Base-by-base conservation (phyloP, 2,113 vertebrate species). In the Varanus salvator region DNA sequence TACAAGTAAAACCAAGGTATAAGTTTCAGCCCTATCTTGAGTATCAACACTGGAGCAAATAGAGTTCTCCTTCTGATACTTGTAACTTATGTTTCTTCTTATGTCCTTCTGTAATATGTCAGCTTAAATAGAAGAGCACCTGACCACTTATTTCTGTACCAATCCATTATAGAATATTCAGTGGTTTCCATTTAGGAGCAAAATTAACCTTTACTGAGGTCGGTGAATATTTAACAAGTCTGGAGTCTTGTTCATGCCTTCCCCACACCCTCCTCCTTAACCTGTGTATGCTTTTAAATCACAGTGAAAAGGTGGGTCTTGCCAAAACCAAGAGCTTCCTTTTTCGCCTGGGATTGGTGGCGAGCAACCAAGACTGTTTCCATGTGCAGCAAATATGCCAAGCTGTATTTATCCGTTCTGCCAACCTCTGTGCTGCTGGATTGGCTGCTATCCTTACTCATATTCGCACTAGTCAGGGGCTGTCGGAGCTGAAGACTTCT, bases 381-480 rank as follows among this genome's bases (percentile, higher is more conserved):
- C 85, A 95, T 0, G 96, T 98, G 87, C 96, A 96, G 86, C 83
- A 95, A 23, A 92, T 98, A 80, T 98, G 98, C 64, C 85, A 80
- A 31, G 95, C 92, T 0, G 90, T 98, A 68, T 95, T 97, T 48
- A 94, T 93, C 0, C 97, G 98, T 0, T 97, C 98, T 0, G 98
- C 98, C 1, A 17, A 68, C 0, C 97, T 99, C 85, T 97, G 98
- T 0, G 98, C 96, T 0, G 93, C 97, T 0, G 98, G 97, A 84
- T 95, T 99, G 93, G 97, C 97, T 0, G 97, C 98, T 1, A 29
- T 99, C 85, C 95, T 96, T 82, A 95, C 95, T 92, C 96, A 91
- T 34, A 97, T 98, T 84, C 94, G 97, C 75, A 86, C 4, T 54
- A 97, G 94, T 95, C 95, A 96, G 2, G 82, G 95, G 3, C 80